Evolutionary conservation across 1,140 invertebrate genomes (phyloP), one percentile per base, ranked within the genome.

Genomic region (Danaus melanippus): DNA sequence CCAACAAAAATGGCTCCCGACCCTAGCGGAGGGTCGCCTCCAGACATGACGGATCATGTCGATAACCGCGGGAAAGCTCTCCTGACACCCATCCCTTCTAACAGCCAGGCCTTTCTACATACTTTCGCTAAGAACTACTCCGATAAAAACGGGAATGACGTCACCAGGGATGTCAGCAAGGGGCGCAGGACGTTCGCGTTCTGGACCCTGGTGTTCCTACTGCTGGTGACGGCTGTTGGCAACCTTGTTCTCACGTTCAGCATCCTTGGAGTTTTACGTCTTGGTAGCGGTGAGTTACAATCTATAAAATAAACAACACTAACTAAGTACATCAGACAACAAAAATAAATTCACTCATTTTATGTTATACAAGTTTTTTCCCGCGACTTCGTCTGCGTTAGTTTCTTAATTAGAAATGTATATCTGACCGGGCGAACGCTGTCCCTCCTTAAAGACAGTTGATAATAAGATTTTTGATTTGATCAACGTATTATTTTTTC

Each of bases 231-330:
- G 5, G 93, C 93, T 2, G 79, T 94, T 15, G 91, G 91, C 0
- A 95, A 96, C 85, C 84, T 94, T 43, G 78, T 93, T 12, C 84
- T 95, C 11, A 94, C 92, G 0, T 87, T 93, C 43, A 91, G 90
- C 2, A 92, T 93, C 46, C 86, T 94, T 44, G 91, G 91, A 9
- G 92, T 95, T 8, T 79, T 95, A 47, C 75, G 91, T 50, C 83
- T 95, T 52, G 92, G 93, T 1, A 90, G 91, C 71, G 91, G 86
- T 87, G 74, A 66, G 21, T 32, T 3, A 32, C 21, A 32, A 32
- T 3, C 0, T 32, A 32, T 32, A 32, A 32, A 32, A 32, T 32
- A 32, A 32, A 32, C 7, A 32, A 15, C 15, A 15, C 15, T 15
- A n/a, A n/a, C n/a, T n/a, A n/a, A n/a, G n/a, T n/a, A 15, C 15